These are phyloP conservation scores for Cyprinella venusta DNA, from an alignment of 2,797 vertebrate species.

Conservation along the genomic window DNA sequence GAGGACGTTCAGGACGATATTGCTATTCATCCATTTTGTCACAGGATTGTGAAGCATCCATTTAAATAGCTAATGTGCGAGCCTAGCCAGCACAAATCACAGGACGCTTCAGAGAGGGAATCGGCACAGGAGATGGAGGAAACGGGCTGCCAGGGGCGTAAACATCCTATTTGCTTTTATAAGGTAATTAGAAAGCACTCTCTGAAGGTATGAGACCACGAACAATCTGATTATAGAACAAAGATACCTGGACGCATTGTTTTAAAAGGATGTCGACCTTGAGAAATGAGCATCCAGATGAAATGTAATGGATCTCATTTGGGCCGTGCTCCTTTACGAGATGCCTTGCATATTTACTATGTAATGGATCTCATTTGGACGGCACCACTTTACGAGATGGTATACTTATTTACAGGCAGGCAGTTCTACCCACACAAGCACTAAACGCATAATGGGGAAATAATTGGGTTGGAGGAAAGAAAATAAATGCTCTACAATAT, in stretches of 20 bases:
- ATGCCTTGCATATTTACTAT: conserved; percentile 1
- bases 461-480: neutral
- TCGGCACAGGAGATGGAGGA: conserved; percentile 9
- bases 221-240: conserved; percentile 25
- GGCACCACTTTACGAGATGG: conserved; percentile 21
- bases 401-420: conserved; percentile 30
- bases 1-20: conserved; percentile 33
- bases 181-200: conserved; percentile 48
- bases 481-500: neutral
- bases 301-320: conserved; percentile 40
- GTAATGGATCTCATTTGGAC: conserved; percentile 37
- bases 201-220: conserved; percentile 15
- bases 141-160: conserved; percentile 30
- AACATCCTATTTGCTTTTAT: conserved; percentile 46
- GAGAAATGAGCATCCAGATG: conserved; percentile 22
- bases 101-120: conserved; percentile 11
- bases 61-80: conserved; percentile 53
- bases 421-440: conserved; percentile 14
- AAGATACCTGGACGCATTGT: conserved; percentile 12
- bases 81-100: conserved; percentile 20
- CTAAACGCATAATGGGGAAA: conserved; percentile 18
- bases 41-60: conserved; percentile 43
- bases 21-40: conserved; percentile 52
- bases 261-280: conserved; percentile 39
- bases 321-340: neutral